These are phyloP conservation scores for Mechanitis mazaeus DNA, from an alignment of 2,888 invertebrate species.

Conservation along the genomic window DNA sequence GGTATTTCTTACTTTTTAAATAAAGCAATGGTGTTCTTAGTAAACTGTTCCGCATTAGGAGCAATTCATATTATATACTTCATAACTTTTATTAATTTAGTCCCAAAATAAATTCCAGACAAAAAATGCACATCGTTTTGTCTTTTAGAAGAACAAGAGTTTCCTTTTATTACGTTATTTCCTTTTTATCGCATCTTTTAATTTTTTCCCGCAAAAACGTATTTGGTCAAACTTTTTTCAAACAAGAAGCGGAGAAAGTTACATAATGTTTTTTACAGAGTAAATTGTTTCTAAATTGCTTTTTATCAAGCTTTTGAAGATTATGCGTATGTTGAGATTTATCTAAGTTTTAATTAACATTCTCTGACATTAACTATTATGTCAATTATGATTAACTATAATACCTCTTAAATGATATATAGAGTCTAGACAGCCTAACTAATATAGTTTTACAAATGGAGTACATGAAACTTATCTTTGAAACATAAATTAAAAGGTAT, in stretches of 20 bases:
- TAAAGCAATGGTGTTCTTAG: no score
- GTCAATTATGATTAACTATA: no score
- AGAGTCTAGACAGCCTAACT: no score
- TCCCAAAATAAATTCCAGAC: neutral
- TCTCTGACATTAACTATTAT: no score
- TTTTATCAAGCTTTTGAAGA: conserved; percentile 8
- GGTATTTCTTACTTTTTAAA: no score
- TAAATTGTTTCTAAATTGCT: conserved; percentile 28
- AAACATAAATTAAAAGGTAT: no score
- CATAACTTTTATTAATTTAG: neutral
- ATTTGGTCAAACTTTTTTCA: conserved; percentile 28
- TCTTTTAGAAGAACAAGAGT: conserved; percentile 13
- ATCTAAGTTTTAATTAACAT: neutral
- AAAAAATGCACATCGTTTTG: conserved; percentile 6
- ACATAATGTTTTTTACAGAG: conserved; percentile 31
- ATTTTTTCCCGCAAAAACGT: conserved; percentile 25
- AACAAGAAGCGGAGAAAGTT: conserved; percentile 25
- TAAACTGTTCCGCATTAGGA: neutral
- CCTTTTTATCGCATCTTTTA: conserved; percentile 27
- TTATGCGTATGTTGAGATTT: neutral
- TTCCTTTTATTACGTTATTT: conserved; percentile 28
- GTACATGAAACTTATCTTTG: no score
- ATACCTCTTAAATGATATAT: no score
- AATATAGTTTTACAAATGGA: no score
- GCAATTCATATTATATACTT: neutral